Evolutionary conservation across 2,888 invertebrate genomes (phyloP), one percentile per base, ranked within the genome.

Genomic region (Dione vanillae): DNA sequence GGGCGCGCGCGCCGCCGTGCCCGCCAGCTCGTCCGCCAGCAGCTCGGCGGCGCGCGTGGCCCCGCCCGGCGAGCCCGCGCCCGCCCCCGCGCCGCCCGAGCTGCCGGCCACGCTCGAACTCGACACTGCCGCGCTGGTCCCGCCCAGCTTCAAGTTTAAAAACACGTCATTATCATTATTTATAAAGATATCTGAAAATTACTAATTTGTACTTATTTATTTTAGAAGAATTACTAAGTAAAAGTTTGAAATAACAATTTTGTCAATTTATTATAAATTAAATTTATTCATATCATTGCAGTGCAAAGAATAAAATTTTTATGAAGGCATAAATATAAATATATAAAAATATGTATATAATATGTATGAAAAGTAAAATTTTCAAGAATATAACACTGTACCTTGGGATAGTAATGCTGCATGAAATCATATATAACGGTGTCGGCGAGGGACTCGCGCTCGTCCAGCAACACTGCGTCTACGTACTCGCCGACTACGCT

Each of bases 321-420:
- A n/a, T n/a, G n/a, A n/a, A n/a, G n/a, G n/a, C n/a, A n/a, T n/a
- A n/a, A n/a, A n/a, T n/a, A n/a, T n/a, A n/a, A n/a, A n/a, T n/a
- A n/a, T n/a, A n/a, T n/a, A n/a, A n/a, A n/a, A n/a, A n/a, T n/a
- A n/a, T n/a, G n/a, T n/a, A n/a, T n/a, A n/a, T n/a, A n/a, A n/a
- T n/a, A n/a, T n/a, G n/a, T n/a, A n/a, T 5, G 27, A 27, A 27
- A 27, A 2, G 27, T 3, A 27, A 27, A 27, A 27, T 27, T 19
- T 19, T 49, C 11, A 19, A 19, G 19, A 19, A 19, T 49, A 16
- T n/a, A 54, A 52, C 1, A 0, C 41, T 41, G 45, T 88, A 97
- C 96, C 95, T 98, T 98, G 0, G 98, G 97, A 85, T 98, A 97
- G 85, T 97, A 98, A 73, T 97, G 96, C 80, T 96, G 96, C 85